Conservation (phyloP, 2,113 vertebrate genomes). For the Pao palembangensis region DNA sequence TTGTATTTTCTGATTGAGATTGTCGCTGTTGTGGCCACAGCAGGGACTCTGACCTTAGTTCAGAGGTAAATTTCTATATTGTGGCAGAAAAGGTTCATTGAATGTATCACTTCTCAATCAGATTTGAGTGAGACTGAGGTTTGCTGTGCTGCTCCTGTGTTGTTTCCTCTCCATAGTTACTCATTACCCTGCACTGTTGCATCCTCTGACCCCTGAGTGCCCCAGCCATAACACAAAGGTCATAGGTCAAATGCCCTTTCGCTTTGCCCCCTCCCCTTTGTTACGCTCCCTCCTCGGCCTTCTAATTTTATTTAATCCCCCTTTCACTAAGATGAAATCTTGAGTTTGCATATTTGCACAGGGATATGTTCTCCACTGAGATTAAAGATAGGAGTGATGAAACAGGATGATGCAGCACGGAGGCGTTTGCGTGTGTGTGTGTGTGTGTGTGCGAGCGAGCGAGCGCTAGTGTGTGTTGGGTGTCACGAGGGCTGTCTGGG, state of each 20-base stretch:
- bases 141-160: slow-evolving; percentile 18
- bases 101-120: slow-evolving; percentile 7
- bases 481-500: slow-evolving; percentile 63
- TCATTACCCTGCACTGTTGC: slow-evolving; percentile 61
- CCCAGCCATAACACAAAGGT: slow-evolving; percentile 54
- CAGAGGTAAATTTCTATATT: too few species aligned
- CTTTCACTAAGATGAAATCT: slow-evolving; percentile 27
- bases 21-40: neutral
- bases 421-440: slow-evolving; percentile 16
- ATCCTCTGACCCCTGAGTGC: slow-evolving; percentile 53
- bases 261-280: slow-evolving; percentile 29
- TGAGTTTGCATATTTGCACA: slow-evolving; percentile 3
- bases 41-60: neutral
- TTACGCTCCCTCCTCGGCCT: slow-evolving; percentile 36
- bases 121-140: neutral
- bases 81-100: too few species aligned
- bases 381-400: slow-evolving; percentile 12
- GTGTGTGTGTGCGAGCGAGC: slow-evolving; percentile 28
- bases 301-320: slow-evolving; percentile 33
- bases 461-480: slow-evolving; percentile 36
- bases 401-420: slow-evolving; percentile 27
- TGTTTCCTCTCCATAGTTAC: slow-evolving; percentile 52
- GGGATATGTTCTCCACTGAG: slow-evolving; percentile 14
- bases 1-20: too few species aligned
- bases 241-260: slow-evolving; percentile 58